These are phyloP conservation scores for Temnothorax longispinosus DNA, from an alignment of 1,140 invertebrate species.

Conservation along the genomic window DNA sequence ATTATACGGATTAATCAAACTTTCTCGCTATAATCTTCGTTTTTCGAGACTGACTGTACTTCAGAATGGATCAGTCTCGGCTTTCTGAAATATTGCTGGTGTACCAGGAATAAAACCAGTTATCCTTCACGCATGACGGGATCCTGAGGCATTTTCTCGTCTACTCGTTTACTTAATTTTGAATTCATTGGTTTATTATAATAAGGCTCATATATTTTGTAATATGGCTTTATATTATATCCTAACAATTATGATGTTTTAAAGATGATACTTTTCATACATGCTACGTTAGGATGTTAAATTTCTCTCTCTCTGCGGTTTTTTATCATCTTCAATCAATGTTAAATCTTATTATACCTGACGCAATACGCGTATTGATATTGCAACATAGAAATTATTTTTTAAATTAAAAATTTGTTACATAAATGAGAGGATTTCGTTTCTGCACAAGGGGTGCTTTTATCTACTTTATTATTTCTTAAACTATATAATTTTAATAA, in stretches of 20 bases:
- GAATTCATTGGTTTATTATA: neutral
- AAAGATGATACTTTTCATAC: neutral
- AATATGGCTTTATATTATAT: neutral
- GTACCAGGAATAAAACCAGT: neutral
- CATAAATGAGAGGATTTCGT: neutral
- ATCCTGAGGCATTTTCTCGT: neutral
- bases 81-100: constrained; percentile 15
- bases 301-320: neutral
- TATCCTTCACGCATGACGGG: constrained; percentile 8
- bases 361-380: neutral
- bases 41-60: neutral
- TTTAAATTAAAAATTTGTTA: neutral
- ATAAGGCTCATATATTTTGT: neutral
- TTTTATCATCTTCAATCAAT: neutral
- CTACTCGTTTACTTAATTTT: constrained; percentile 1
- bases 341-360: neutral
- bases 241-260: neutral
- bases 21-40: constrained; percentile 37
- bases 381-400: neutral
- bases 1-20: constrained; percentile 61
- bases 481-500: neutral
- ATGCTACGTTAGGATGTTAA: neutral
- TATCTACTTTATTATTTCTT: neutral
- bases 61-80: neutral
- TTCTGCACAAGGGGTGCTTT: neutral